phyloP scores from a whole-genome alignment of 2,797 vertebrate genomes.

The Austrolebias charrua region DNA sequence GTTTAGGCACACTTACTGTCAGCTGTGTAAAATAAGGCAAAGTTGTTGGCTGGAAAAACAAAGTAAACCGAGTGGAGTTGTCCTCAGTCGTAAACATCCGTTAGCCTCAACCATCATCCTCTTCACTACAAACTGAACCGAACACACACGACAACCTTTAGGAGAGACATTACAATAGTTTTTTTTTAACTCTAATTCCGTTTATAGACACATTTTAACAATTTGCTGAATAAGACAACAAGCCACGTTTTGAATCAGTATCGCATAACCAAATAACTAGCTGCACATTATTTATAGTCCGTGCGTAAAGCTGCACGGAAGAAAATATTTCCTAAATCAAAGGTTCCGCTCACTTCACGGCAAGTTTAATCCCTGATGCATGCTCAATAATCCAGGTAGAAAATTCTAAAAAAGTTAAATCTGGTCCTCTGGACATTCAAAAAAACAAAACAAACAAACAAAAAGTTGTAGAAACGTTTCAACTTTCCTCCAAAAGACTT shows the following conservation, averaged over 20 bases:
- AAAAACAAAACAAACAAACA: too few relatives aligned
- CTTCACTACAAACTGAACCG: neutral
- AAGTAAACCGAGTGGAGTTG: neutral
- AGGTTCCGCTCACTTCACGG: conserved; percentile 41
- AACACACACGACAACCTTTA: neutral
- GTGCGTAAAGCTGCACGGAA: conserved; percentile 3
- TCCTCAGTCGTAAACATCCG: conserved; percentile 12
- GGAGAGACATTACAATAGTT: neutral
- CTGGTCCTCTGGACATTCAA: too few relatives aligned
- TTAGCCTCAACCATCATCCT: neutral
- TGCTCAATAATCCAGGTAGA: too few relatives aligned
- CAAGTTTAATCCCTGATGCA: too few relatives aligned
- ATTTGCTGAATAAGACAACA: neutral
- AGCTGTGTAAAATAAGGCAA: conserved; percentile 10
- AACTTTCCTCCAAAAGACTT: too few relatives aligned
- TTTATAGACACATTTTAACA: neutral
- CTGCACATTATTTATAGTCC: conserved; percentile 12
- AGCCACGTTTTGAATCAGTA: too few relatives aligned
- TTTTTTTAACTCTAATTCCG: neutral
- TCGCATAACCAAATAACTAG: too few relatives aligned
- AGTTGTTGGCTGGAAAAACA: neutral
- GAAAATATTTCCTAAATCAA: conserved; percentile 5
- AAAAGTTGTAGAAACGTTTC: too few relatives aligned
- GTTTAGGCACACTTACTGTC: conserved; percentile 48
- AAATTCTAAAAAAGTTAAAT: too few relatives aligned